phyloP scores from a whole-genome alignment of 2,797 vertebrate genomes.

The Eospalax fontanierii region DNA sequence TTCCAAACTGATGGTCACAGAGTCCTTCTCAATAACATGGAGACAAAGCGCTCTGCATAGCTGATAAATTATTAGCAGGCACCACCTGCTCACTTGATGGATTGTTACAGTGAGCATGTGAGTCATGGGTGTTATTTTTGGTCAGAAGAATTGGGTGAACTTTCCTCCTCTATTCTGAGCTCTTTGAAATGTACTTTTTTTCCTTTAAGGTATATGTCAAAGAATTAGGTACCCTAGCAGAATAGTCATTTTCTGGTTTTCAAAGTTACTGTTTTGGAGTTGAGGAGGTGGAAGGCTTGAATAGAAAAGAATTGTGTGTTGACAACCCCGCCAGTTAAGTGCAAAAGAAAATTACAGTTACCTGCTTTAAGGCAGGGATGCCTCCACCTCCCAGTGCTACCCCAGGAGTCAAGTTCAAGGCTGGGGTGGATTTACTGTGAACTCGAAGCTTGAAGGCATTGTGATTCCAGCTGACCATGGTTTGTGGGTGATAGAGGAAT shows the following conservation, averaged over 20 bases:
- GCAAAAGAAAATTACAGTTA: conserved; percentile 58
- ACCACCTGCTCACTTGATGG: conserved; percentile 67
- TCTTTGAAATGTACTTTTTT: conserved; percentile 66
- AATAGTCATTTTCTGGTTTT: conserved; percentile 75
- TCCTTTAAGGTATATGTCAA: conserved; percentile 71
- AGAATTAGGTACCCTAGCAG: conserved; percentile 71
- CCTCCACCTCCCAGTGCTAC: neutral
- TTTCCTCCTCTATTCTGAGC: conserved; percentile 80
- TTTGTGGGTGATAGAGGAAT: neutral
- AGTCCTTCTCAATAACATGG: conserved; percentile 75
- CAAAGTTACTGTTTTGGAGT: conserved; percentile 74
- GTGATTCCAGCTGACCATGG: conserved; percentile 34
- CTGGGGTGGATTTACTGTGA: neutral
- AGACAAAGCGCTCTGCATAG: conserved; percentile 62
- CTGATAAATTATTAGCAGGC: conserved; percentile 79
- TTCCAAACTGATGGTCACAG: conserved; percentile 70
- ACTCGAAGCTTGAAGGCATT: neutral
- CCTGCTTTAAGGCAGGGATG: neutral
- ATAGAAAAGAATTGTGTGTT: conserved; percentile 56
- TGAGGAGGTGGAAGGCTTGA: conserved; percentile 70
- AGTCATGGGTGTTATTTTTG: conserved; percentile 85
- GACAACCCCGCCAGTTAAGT: conserved; percentile 47
- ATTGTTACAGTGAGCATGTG: conserved; percentile 71
- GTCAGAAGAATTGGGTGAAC: conserved; percentile 82
- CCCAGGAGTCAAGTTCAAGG: conserved; percentile 8